Conservation (phyloP, 2,888 invertebrate genomes). For the Steinernema scapterisci region DNA sequence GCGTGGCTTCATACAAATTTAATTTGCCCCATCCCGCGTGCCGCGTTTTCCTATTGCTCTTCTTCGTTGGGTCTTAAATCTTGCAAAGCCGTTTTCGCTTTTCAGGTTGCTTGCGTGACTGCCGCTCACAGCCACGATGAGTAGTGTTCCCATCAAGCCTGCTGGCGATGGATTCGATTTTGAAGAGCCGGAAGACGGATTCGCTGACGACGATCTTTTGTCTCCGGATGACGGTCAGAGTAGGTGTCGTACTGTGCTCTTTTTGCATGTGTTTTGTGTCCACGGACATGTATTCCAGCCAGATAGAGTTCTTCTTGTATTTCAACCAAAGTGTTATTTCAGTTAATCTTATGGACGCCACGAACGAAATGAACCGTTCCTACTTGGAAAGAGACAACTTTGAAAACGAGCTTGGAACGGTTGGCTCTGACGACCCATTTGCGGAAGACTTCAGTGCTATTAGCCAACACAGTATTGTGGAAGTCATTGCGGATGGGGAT, state of each 20-base stretch:
- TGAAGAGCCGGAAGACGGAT: slow-evolving; percentile 63
- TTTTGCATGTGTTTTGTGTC: too few species aligned
- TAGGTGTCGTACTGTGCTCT: slow-evolving; percentile 35
- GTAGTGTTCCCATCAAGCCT: background rate
- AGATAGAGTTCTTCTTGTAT: too few species aligned
- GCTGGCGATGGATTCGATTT: slow-evolving; percentile 44
- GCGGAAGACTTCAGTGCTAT: slow-evolving; percentile 73
- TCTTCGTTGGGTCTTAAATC: background rate
- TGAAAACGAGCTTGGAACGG: slow-evolving; percentile 54
- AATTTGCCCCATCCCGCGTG: background rate
- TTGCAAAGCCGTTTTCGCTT: background rate
- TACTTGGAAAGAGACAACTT: slow-evolving; percentile 49
- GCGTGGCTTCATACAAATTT: background rate
- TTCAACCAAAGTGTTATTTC: too few species aligned
- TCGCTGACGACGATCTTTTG: slow-evolving; percentile 65
- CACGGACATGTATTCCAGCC: too few species aligned
- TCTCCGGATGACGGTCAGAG: slow-evolving; percentile 53
- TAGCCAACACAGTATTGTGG: slow-evolving; percentile 79
- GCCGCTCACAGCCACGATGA: background rate
- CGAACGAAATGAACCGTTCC: background rate
- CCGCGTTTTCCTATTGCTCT: background rate
- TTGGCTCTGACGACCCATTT: slow-evolving; percentile 48
- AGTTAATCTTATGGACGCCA: background rate
- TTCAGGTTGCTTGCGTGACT: background rate
- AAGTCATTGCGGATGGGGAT: slow-evolving; percentile 75